A percentile compares a stretch with the other conserved stretches of the same genome.
Evolutionary conservation across 2,888 invertebrate species (phyloP).

Genomic region (Caenorhabditis panamensis): DNA sequence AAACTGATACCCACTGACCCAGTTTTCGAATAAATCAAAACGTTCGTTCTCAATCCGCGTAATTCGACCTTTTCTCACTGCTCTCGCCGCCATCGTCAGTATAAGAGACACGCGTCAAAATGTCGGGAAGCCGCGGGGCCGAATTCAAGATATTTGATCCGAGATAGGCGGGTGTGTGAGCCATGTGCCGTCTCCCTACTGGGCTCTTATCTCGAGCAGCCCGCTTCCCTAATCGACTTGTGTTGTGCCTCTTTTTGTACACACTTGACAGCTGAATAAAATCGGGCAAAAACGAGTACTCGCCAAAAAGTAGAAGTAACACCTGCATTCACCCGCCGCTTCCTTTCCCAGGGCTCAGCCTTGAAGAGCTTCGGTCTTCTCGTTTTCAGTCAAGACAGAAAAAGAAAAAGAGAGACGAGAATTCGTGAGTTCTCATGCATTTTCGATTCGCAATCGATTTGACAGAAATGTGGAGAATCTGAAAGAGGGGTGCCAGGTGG

Average conservation of each 20-base stretch:
- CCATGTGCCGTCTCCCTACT: slow-evolving; percentile 7
- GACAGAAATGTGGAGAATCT: not conserved
- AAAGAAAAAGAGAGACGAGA: no score
- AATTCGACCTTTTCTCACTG: slow-evolving; percentile 44
- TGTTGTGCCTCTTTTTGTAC: slow-evolving; percentile 16
- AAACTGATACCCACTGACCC: slow-evolving; percentile 22
- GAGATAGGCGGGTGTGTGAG: slow-evolving; percentile 25
- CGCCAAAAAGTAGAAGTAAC: slow-evolving; percentile 6
- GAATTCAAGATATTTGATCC: slow-evolving; percentile 52
- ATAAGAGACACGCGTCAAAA: slow-evolving; percentile 41
- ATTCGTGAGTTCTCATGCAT: slow-evolving; percentile 25
- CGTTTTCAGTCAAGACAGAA: not conserved
- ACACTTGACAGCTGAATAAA: slow-evolving; percentile 40
- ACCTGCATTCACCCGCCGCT: slow-evolving; percentile 12
- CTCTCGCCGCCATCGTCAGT: not conserved
- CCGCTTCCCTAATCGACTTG: slow-evolving; percentile 35
- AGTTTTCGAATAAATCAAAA: slow-evolving; percentile 39
- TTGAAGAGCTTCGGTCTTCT: no score
- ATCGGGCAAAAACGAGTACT: slow-evolving; percentile 15
- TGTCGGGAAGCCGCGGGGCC: slow-evolving; percentile 16
- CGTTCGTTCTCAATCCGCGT: slow-evolving; percentile 23
- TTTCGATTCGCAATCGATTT: slow-evolving; percentile 13
- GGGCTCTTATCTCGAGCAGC: slow-evolving; percentile 35
- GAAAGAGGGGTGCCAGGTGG: not conserved
- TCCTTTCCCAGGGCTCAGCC: not conserved